Conservation (phyloP, 2,888 invertebrate genomes). For the Mellilla xanthometata region DNA sequence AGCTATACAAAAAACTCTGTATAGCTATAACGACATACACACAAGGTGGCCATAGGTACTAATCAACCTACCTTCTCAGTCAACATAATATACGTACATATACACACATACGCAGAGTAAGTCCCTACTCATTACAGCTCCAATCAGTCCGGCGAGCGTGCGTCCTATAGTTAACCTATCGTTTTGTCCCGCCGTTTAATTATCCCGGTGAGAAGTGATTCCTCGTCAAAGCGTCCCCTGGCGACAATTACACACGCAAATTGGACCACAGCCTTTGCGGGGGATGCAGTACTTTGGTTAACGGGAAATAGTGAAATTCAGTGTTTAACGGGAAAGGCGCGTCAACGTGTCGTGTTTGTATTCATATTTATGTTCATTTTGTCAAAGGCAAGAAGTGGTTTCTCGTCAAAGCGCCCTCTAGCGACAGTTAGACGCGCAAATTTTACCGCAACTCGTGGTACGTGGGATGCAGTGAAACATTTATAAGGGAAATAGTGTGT, state of each 20-base stretch:
- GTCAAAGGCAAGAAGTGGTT: constrained; percentile 55
- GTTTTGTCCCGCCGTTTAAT: constrained; percentile 42
- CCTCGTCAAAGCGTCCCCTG: constrained; percentile 43
- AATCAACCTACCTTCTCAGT: too few species aligned
- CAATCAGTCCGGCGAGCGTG: constrained; percentile 1
- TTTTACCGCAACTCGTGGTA: constrained; percentile 44
- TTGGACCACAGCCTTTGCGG: constrained; percentile 45
- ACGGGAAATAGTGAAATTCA: too few species aligned
- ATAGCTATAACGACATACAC: too few species aligned
- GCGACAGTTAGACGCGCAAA: constrained; percentile 52
- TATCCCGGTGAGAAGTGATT: constrained; percentile 55
- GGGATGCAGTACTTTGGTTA: too few species aligned
- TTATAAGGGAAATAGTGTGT: too few species aligned
- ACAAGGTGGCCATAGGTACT: too few species aligned
- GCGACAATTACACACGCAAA: constrained; percentile 52
- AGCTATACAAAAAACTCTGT: too few species aligned
- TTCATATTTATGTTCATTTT: too few species aligned
- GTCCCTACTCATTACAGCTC: constrained; percentile 3
- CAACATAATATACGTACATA: too few species aligned
- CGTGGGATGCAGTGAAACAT: too few species aligned
- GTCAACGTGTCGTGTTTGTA: too few species aligned
- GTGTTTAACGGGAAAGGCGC: too few species aligned
- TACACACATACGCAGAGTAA: neutral
- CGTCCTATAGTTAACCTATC: constrained; percentile 11
- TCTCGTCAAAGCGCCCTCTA: constrained; percentile 42